phyloP scores from a whole-genome alignment of 2,113 vertebrate genomes.

The Pterocles orientalis region DNA sequence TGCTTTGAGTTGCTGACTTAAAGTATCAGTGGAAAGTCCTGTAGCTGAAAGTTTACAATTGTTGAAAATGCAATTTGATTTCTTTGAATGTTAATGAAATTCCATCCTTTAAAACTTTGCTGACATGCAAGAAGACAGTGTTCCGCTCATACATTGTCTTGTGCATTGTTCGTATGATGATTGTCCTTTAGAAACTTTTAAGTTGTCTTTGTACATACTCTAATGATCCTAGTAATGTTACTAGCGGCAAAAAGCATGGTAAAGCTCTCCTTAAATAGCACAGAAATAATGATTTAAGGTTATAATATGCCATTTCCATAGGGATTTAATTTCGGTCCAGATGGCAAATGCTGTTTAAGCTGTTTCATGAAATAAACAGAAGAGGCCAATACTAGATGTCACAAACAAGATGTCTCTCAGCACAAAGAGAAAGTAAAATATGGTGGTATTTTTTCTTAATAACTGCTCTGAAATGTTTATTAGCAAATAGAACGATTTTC shows the following conservation, averaged over 20 bases:
- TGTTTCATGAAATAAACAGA: conserved; percentile 34
- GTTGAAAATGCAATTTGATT: background rate
- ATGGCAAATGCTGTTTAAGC: conserved; percentile 44
- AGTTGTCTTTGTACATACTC: background rate
- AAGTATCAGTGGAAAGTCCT: background rate
- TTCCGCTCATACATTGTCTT: background rate
- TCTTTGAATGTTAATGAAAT: background rate
- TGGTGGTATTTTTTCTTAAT: background rate
- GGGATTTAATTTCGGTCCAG: conserved; percentile 26
- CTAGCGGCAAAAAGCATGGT: background rate
- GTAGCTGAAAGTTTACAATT: background rate
- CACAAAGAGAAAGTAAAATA: background rate
- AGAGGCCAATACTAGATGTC: background rate
- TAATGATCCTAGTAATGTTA: background rate
- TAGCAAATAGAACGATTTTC: background rate
- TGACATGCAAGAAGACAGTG: background rate
- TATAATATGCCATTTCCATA: conserved; percentile 4
- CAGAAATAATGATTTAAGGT: conserved; percentile 26
- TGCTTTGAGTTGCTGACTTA: background rate
- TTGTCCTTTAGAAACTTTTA: background rate
- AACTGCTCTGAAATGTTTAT: background rate
- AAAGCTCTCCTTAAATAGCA: background rate
- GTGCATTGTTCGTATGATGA: background rate
- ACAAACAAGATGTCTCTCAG: background rate
- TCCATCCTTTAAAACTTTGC: background rate